Conservation (phyloP, 2,888 invertebrate species). For the Lepeophtheirus nordmannii region DNA sequence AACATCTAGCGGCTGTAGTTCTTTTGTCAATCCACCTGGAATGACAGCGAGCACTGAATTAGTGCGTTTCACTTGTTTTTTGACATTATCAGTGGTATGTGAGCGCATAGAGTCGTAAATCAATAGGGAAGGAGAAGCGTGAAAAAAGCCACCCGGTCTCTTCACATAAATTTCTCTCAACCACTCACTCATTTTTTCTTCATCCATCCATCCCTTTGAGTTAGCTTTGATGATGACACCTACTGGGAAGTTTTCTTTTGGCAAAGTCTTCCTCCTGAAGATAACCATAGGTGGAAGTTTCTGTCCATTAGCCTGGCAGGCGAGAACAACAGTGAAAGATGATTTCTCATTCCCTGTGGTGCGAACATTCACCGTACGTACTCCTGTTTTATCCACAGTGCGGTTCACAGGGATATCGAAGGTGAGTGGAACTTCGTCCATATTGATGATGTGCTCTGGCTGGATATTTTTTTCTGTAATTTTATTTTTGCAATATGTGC, state of each 20-base stretch:
- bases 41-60: background rate
- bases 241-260: background rate
- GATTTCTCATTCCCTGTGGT: background rate
- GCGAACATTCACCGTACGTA: background rate
- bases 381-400: background rate
- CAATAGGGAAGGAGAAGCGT: background rate
- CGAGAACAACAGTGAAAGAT: background rate
- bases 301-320: background rate
- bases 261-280: no score
- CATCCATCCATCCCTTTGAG: no score
- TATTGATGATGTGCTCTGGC: background rate
- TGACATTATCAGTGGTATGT: conserved; percentile 1
- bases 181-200: background rate
- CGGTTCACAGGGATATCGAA: background rate
- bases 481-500: background rate
- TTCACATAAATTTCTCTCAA: background rate
- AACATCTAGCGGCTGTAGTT: conserved; percentile 2
- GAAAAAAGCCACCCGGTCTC: conserved; percentile 2
- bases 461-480: background rate
- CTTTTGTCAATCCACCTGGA: background rate
- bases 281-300: conserved; percentile 1
- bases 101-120: conserved; percentile 1
- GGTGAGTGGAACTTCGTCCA: background rate
- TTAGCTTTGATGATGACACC: conserved; percentile 1
- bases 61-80: background rate